Percentiles rank a stretch among this genome's conserved stretches.
These are phyloP conservation scores for Scelioninae gen. 2 DNA, from an alignment of 2,888 invertebrate genomes.

Conservation along the genomic window DNA sequence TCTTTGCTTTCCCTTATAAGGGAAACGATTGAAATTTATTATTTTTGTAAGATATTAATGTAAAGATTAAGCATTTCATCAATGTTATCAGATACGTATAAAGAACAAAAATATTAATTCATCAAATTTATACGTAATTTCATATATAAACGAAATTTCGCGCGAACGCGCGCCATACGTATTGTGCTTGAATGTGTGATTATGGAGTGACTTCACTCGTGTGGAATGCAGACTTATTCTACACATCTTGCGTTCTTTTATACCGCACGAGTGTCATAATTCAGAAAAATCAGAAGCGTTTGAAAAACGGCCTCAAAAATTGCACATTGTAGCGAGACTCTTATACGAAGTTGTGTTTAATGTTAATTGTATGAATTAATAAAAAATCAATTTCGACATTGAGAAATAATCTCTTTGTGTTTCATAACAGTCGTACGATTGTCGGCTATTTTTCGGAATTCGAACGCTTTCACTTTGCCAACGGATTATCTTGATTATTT, in stretches of 20 bases:
- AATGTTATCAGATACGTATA: not conserved
- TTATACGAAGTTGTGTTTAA: not conserved
- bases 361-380: not conserved
- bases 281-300: conserved; percentile 31
- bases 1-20: too few relatives aligned
- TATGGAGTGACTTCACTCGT: conserved; percentile 63
- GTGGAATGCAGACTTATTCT: conserved; percentile 65
- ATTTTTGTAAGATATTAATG: too few relatives aligned
- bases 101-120: not conserved
- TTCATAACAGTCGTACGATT: too few relatives aligned
- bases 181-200: conserved; percentile 53
- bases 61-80: too few relatives aligned
- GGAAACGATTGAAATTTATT: too few relatives aligned
- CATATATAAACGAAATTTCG: conserved; percentile 23
- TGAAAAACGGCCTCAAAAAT: conserved; percentile 12
- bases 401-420: too few relatives aligned
- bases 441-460: too few relatives aligned
- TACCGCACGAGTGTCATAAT: conserved; percentile 48
- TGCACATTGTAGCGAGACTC: not conserved
- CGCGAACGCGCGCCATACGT: conserved; percentile 7
- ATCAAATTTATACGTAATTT: conserved; percentile 4
- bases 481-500: too few relatives aligned
- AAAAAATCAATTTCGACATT: conserved; percentile 6
- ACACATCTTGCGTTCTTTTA: conserved; percentile 44
- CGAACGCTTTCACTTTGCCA: too few relatives aligned